Percentiles rank a stretch among this genome's conserved stretches.
phyloP scores from a whole-genome alignment of 2,797 vertebrate genomes.

The Hydrophis major region DNA sequence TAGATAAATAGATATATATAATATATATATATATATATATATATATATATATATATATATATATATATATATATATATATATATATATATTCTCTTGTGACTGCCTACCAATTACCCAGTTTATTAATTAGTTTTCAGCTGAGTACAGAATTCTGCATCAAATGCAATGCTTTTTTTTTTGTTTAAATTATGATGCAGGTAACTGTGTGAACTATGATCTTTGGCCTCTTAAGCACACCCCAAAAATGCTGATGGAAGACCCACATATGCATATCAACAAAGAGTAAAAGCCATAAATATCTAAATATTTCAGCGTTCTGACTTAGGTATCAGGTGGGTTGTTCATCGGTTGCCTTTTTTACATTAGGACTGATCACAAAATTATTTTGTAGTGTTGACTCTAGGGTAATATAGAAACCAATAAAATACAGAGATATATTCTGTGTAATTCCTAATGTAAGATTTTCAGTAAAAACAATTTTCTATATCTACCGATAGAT shows the following conservation, averaged over 20 bases:
- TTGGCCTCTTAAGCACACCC: not conserved
- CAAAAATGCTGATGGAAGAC: not conserved
- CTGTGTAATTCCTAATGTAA: not conserved
- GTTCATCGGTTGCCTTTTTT: not conserved
- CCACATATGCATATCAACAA: not conserved
- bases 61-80: too few relatives aligned
- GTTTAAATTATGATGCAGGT: not conserved
- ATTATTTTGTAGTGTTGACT: not conserved
- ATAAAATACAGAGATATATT: not conserved
- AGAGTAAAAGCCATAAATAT: not conserved
- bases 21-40: too few relatives aligned
- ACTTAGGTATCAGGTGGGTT: not conserved
- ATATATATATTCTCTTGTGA: too few relatives aligned
- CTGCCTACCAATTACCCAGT: too few relatives aligned
- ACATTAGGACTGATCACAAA: not conserved
- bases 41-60: too few relatives aligned
- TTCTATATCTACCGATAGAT: too few relatives aligned
- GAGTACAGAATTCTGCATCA: not conserved
- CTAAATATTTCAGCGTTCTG: not conserved
- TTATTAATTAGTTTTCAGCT: not conserved
- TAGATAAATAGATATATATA: too few relatives aligned
- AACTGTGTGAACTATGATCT: not conserved
- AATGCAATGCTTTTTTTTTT: not conserved
- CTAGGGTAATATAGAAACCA: not conserved
- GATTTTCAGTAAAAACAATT: not conserved